A percentile compares a stretch with the other conserved stretches of the same genome.
Conservation (phyloP, 2,113 vertebrate genomes). For the Lepidiolamprologus cunningtoni region DNA sequence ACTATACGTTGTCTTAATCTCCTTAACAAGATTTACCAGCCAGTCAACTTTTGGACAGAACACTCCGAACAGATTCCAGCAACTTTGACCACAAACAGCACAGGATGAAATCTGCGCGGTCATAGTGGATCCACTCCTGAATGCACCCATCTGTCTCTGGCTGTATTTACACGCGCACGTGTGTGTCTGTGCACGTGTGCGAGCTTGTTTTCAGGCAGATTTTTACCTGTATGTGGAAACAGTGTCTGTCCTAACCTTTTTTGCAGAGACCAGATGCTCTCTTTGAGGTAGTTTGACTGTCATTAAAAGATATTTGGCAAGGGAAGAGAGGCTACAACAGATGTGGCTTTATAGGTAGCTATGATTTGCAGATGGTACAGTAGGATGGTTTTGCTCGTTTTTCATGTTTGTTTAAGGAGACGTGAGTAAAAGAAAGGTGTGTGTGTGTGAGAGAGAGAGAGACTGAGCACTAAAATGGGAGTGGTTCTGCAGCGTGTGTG, state of each 20-base stretch:
- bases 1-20: not conserved
- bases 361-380: constrained; percentile 33
- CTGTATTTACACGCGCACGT: not conserved
- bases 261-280: constrained; percentile 33
- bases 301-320: constrained; percentile 46
- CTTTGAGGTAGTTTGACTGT: constrained; percentile 39
- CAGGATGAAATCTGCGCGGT: not conserved
- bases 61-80: not conserved
- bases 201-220: not conserved
- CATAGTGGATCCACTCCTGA: not conserved
- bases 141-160: not conserved
- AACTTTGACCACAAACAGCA: not conserved
- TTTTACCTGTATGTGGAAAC: not conserved
- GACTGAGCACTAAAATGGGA: not conserved
- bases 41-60: not conserved
- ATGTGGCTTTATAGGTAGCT: constrained; percentile 18
- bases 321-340: constrained; percentile 33
- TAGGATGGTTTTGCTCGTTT: not conserved
- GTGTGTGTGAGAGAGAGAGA: not conserved
- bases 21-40: not conserved
- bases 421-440: not conserved
- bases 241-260: not conserved
- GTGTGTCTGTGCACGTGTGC: not conserved
- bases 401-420: not conserved
- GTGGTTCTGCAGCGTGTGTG: not conserved